Evolutionary conservation across 2,797 vertebrate species (phyloP).

Genomic region (Muscicapa striata): DNA sequence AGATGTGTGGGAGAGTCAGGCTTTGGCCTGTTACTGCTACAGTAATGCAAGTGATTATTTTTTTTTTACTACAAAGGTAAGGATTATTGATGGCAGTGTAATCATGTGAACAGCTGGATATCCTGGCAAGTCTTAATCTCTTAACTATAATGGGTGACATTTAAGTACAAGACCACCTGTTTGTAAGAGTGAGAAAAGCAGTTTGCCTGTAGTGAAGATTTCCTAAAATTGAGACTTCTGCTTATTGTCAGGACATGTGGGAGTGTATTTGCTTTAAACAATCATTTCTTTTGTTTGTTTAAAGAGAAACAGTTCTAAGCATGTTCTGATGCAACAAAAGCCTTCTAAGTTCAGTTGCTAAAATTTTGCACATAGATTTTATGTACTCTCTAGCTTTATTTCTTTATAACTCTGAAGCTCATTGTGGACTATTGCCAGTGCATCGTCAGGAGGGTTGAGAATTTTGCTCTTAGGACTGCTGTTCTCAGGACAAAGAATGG

Average conservation of each 20-base stretch:
- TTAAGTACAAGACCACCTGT: neutral
- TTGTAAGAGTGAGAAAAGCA: neutral
- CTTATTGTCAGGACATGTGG: neutral
- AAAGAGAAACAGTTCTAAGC: neutral
- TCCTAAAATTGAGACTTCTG: neutral
- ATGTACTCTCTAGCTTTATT: neutral
- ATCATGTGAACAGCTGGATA: neutral
- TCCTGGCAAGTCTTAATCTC: neutral
- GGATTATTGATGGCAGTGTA: neutral
- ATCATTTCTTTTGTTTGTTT: neutral
- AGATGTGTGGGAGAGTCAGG: neutral
- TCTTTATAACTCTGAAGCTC: neutral
- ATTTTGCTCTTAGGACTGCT: neutral
- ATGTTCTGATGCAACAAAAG: accelerated
- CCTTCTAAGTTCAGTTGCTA: neutral
- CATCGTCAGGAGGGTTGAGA: neutral
- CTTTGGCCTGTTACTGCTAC: neutral
- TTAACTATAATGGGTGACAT: neutral
- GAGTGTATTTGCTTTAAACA: neutral
- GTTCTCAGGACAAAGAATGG: neutral
- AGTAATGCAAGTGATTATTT: neutral
- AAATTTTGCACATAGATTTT: neutral
- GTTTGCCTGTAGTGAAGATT: neutral
- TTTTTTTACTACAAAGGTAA: neutral
- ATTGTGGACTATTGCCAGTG: neutral